A percentile compares a stretch with the other conserved stretches of the same genome.
Conservation (phyloP, 2,888 invertebrate species). For the Corythucha ciliata region DNA sequence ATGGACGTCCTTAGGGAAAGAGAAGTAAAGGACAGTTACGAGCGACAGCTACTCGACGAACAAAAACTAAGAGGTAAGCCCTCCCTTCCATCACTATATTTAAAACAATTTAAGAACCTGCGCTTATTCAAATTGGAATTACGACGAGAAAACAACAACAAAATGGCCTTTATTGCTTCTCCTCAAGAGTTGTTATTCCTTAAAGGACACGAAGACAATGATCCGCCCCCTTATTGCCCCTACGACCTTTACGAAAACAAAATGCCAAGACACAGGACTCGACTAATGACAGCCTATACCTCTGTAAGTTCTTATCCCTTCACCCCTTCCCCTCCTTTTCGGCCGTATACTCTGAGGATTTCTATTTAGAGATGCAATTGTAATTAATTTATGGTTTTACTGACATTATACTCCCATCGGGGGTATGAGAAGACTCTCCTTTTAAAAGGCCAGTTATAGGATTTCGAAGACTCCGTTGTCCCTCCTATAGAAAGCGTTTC, state of each 20-base stretch:
- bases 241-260: conserved; percentile 25
- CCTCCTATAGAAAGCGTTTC: too few relatives aligned
- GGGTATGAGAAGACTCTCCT: too few relatives aligned
- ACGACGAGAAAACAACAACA: too few relatives aligned
- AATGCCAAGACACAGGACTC: conserved; percentile 26
- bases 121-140: too few relatives aligned
- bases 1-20: conserved; percentile 89
- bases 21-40: conserved; percentile 86
- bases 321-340: background rate
- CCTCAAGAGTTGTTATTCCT: conserved; percentile 18
- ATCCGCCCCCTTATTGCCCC: conserved; percentile 26
- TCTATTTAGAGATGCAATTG: too few relatives aligned
- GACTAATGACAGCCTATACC: conserved; percentile 22
- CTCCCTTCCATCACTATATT: too few relatives aligned
- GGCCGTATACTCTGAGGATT: too few relatives aligned
- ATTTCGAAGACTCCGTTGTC: too few relatives aligned
- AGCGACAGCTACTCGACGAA: conserved; percentile 87
- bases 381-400: conserved; percentile 21
- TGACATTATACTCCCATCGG: conserved; percentile 24
- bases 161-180: conserved; percentile 28
- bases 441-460: too few relatives aligned
- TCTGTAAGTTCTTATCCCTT: conserved; percentile 7
- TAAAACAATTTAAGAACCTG: too few relatives aligned
- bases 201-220: conserved; percentile 27
- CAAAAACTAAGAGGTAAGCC: conserved; percentile 91